Evolutionary conservation across 2,113 vertebrate species (phyloP), one percentile per base, ranked within the genome.

Genomic region (Pituophis catenifer): DNA sequence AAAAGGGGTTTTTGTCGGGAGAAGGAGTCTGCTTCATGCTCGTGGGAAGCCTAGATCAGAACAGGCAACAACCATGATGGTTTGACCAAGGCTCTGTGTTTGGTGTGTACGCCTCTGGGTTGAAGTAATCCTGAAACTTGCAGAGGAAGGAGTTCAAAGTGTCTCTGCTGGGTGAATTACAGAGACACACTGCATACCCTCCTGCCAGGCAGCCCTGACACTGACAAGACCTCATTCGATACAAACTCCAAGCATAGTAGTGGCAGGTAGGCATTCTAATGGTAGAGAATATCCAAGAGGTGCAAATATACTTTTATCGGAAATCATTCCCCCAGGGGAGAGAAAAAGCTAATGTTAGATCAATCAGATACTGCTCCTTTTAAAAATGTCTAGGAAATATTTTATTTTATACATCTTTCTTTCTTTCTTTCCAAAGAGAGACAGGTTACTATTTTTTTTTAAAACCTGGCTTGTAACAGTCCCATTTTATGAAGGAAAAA

Each of bases 361-460:
- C 95, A 95, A 96, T 96, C 96, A 94, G 96, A 96, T 96, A 96
- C 88, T 96, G 95, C 90, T 90, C 94, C 93, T 96, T 94, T 96
- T 95, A 95, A 96, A 97, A 65, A 97, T 95, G 50, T 93, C 95
- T 95, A 94, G 93, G 96, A 95, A 96, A 95, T 23, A 50, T 29
- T 95, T 96, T 93, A 96, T 93, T 97, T 92, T 92, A 86, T 50
- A 96, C 93, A 95, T 93, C 96, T 93, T 93, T 95, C 93, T 50
- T 53, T 0, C 87, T 94, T 95, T 96, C 96, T 96, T 93, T 94
- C 93, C 96, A 97, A 93, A 93, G 89, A 93, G 93, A 95, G 52
- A 89, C 85, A 26, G 24, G 33, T 50, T 33, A 62, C 50, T 58
- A 11, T 54, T 24, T 48, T 55, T 48, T 38, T 75, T 33, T 62